phyloP scores from a whole-genome alignment of 2,113 vertebrate species.

The Pygoscelis adeliae region DNA sequence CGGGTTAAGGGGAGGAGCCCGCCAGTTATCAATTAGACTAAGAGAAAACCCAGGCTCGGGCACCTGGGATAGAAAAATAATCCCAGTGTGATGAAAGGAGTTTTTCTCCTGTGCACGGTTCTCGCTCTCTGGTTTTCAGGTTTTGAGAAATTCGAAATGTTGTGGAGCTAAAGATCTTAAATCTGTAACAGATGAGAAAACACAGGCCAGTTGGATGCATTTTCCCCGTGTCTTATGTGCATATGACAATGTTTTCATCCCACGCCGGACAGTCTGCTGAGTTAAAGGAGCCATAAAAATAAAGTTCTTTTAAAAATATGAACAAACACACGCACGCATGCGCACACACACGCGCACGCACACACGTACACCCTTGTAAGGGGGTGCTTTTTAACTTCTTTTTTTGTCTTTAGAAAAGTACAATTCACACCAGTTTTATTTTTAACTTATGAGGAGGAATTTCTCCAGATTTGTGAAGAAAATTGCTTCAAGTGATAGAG shows the following conservation, averaged over 20 bases:
- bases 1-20: conserved; percentile 56
- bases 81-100: not conserved
- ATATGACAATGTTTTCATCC: conserved; percentile 21
- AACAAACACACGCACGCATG: not conserved
- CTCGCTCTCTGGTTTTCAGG: not conserved
- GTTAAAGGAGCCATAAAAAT: not conserved
- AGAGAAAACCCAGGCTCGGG: not conserved
- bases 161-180: not conserved
- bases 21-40: conserved; percentile 41
- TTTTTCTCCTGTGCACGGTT: not conserved
- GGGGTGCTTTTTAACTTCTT: not conserved
- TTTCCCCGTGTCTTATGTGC: not conserved
- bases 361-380: not conserved
- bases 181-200: conserved; percentile 31
- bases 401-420: not conserved
- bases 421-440: conserved; percentile 6
- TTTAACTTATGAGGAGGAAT: conserved; percentile 18
- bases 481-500: not conserved
- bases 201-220: not conserved
- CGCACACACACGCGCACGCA: not conserved
- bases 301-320: not conserved
- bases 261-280: not conserved
- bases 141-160: not conserved
- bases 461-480: conserved; percentile 24
- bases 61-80: conserved; percentile 15